Conservation (phyloP, 37 sponge, comb jelly and placozoan species). For the Aphrocallistes beatrix region DNA sequence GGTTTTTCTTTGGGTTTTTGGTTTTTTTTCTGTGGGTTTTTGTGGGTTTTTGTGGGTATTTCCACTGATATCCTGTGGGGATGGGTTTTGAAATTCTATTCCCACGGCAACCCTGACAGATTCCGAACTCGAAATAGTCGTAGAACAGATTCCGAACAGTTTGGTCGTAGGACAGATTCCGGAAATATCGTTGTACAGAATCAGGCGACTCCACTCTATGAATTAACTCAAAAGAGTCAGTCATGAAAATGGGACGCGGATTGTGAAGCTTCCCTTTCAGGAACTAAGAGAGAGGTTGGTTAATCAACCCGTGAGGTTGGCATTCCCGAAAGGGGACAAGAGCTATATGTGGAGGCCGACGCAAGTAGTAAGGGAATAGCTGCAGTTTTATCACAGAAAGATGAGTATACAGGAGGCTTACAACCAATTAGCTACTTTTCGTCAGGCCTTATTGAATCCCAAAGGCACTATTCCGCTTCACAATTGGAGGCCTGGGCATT, state of each 20-base stretch:
- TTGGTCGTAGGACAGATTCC: too few relatives aligned
- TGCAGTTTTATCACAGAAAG: background rate
- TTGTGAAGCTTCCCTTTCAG: conserved; percentile 9
- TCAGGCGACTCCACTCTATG: conserved; percentile 21
- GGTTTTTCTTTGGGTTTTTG: too few relatives aligned
- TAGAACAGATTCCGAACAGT: too few relatives aligned
- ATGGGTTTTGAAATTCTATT: too few relatives aligned
- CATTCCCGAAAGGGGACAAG: background rate
- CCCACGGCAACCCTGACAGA: too few relatives aligned
- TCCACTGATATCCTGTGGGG: too few relatives aligned
- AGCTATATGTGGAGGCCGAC: background rate
- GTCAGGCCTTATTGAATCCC: background rate
- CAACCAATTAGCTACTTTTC: background rate
- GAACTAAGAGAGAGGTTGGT: background rate
- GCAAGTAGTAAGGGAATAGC: background rate
- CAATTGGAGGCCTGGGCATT: background rate
- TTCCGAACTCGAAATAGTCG: too few relatives aligned
- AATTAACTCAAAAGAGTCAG: background rate
- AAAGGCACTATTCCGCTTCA: background rate
- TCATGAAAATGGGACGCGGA: conserved; percentile 2
- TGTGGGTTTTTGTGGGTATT: too few relatives aligned
- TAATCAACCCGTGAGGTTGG: background rate
- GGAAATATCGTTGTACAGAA: too few relatives aligned
- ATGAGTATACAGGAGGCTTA: background rate
- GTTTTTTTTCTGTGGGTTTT: too few relatives aligned